Evolutionary conservation across 2,888 invertebrate genomes (phyloP).

Genomic region (Sphaeridia pumilis): DNA sequence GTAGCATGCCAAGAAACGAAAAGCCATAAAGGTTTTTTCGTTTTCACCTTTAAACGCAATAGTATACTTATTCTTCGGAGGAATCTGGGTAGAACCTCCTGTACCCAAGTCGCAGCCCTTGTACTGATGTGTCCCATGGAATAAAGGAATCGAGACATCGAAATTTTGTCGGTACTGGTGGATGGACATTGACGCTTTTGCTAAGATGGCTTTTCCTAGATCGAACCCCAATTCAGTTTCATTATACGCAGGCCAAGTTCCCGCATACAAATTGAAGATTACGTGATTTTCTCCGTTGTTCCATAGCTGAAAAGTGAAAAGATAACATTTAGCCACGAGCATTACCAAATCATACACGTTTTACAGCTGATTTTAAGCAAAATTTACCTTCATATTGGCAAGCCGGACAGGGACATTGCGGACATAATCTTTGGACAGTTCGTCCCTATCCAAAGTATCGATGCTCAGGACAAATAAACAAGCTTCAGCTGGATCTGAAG

Average conservation of each 20-base stretch:
- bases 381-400: constrained; percentile 49
- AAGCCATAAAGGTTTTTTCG: too few species aligned
- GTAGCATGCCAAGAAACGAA: too few species aligned
- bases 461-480: constrained; percentile 89
- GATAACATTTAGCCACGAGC: too few species aligned
- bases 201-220: constrained; percentile 85
- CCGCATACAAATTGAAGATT: constrained; percentile 95
- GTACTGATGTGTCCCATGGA: constrained; percentile 71
- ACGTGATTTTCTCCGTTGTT: constrained; percentile 91
- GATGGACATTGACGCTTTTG: constrained; percentile 89
- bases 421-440: constrained; percentile 81
- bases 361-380: too few species aligned
- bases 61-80: constrained; percentile 70
- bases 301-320: constrained; percentile 52
- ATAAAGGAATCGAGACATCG: constrained; percentile 89
- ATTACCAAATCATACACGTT: too few species aligned
- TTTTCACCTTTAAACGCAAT: constrained; percentile 77
- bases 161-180: constrained; percentile 74
- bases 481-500: constrained; percentile 76
- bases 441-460: constrained; percentile 94
- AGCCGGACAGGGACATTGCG: constrained; percentile 72
- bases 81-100: constrained; percentile 68
- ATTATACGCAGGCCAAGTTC: constrained; percentile 95
- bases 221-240: constrained; percentile 84
- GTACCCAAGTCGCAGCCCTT: constrained; percentile 69